Evolutionary conservation across 2,797 vertebrate species (phyloP), one percentile per base, ranked within the genome.

Genomic region (Gambusia yucatana): DNA sequence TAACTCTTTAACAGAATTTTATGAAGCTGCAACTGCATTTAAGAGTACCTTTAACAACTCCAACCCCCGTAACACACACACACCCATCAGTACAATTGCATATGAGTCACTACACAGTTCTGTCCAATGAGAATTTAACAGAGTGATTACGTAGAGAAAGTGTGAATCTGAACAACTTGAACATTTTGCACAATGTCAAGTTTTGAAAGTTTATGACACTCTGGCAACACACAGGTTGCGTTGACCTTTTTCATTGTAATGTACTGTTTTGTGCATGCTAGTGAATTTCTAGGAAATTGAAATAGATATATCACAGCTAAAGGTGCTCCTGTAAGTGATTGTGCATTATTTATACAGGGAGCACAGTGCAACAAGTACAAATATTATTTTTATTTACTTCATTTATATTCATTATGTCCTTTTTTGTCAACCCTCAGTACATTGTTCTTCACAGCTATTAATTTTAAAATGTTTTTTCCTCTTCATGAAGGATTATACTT

Each of bases 11-110:
- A 1, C 1, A 72, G 77, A 81, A 89, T 84, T 73, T 70, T 46
- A 3, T 50, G 3, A 6, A 61, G 73, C 50, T 81, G 41, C 14
- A 14, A n/a, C 39, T 41, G 57, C n/a, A 57, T 76, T 69, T n/a
- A 77, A 57, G 28, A 41, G 2, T 36, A 22, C 0, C 4, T 30
- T 63, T 82, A 75, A 79, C 17, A 76, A 84, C 11, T 36, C 2
- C 44, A 55, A 1, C 28, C n/a, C 33, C 2, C n/a, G 22, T 46
- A 25, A 75, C 44, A 63, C 73, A 30, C 17, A 59, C 36, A 39
- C 47, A 50, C 22, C 77, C 72, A 39, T 69, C 39, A 69, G 16
- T 59, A 43, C 80, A 87, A 77, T 36, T 46, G 22, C 36, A 36
- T 11, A 69, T 33, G 36, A 65, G 33, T 67, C 50, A 28, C 22